A percentile compares a stretch with the other conserved stretches of the same genome.
Evolutionary conservation across 2,113 vertebrate species (phyloP).

Genomic region (Blennius ocellaris): DNA sequence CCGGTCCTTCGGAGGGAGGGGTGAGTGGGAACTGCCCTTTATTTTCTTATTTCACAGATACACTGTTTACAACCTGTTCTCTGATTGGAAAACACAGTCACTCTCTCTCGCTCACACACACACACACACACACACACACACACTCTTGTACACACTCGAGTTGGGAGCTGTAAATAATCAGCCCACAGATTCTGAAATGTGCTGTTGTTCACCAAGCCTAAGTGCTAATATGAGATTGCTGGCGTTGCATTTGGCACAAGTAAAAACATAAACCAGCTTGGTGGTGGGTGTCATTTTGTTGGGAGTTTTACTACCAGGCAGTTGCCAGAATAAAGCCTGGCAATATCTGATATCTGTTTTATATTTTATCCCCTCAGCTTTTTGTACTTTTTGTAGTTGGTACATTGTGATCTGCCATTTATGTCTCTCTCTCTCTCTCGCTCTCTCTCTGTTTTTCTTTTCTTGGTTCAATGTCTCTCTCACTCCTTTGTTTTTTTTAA

Average conservation of each 20-base stretch:
- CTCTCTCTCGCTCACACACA: slow-evolving; percentile 24
- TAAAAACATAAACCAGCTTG: slow-evolving; percentile 73
- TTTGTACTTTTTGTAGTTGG: slow-evolving; percentile 38
- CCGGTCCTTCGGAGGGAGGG: slow-evolving; percentile 96
- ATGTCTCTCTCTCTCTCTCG: slow-evolving; percentile 30
- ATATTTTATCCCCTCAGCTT: slow-evolving; percentile 41
- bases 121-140: slow-evolving; percentile 21
- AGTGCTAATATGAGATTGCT: slow-evolving; percentile 78
- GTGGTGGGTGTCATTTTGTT: slow-evolving; percentile 77
- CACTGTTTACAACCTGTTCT: slow-evolving; percentile 68
- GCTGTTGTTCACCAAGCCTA: slow-evolving; percentile 74
- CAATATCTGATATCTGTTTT: slow-evolving; percentile 55
- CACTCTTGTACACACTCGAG: slow-evolving; percentile 35
- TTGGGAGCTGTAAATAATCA: slow-evolving; percentile 72
- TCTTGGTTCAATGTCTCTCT: slow-evolving; percentile 63
- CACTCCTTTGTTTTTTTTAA: slow-evolving; percentile 83
- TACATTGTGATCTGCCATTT: slow-evolving; percentile 36
- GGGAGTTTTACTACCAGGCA: slow-evolving; percentile 60
- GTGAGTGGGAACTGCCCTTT: slow-evolving; percentile 85
- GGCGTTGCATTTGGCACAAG: slow-evolving; percentile 71
- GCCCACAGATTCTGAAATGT: slow-evolving; percentile 77
- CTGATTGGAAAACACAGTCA: slow-evolving; percentile 57
- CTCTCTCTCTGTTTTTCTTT: not conserved
- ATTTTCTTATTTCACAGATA: slow-evolving; percentile 45
- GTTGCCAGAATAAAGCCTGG: slow-evolving; percentile 64